Evolutionary conservation across 2,888 invertebrate species (phyloP), one percentile per base, ranked within the genome.

Genomic region (Hemicrepidius hirtus): DNA sequence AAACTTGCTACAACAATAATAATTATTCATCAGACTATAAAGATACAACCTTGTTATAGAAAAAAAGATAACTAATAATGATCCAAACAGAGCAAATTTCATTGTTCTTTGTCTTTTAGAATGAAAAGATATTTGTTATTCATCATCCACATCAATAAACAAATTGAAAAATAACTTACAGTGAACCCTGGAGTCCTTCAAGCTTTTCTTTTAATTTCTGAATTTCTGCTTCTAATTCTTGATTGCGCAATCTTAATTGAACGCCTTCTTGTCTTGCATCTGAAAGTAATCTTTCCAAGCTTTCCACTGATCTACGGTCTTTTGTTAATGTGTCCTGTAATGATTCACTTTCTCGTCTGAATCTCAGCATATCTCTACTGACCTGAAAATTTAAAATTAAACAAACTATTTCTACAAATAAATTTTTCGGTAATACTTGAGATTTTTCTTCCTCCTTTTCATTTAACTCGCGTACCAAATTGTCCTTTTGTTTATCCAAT

Each of bases 401-500:
- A 24, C 2, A 24, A 24, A n/a, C n/a, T n/a, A n/a, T n/a, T n/a
- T n/a, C n/a, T n/a, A n/a, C n/a, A n/a, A n/a, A n/a, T n/a, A n/a
- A n/a, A n/a, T n/a, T n/a, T n/a, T n/a, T n/a, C n/a, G n/a, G n/a
- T n/a, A 24, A 2, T 82, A 89, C 88, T 82, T 87, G 86, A 16
- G 80, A 77, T 77, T 85, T 86, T 67, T 85, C 78, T 4, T 86
- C 85, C 41, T 89, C 88, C 71, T 88, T 86, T 70, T 89, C 89
- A 12, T 86, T 84, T 0, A 90, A 80, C 74, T 91, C 89, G n/a
- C 88, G 87, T 76, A 88, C 85, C 0, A 92, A 84, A 84, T 89
- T 88, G 80, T 93, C 90, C 83, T 93, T 91, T 87, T 94, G 89
- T 84, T 89, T 89, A 85, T 94, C 90, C 82, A 94, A 81, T 86